Evolutionary conservation across 2,888 invertebrate species (phyloP).

Genomic region (Teinopalpus imperialis): DNA sequence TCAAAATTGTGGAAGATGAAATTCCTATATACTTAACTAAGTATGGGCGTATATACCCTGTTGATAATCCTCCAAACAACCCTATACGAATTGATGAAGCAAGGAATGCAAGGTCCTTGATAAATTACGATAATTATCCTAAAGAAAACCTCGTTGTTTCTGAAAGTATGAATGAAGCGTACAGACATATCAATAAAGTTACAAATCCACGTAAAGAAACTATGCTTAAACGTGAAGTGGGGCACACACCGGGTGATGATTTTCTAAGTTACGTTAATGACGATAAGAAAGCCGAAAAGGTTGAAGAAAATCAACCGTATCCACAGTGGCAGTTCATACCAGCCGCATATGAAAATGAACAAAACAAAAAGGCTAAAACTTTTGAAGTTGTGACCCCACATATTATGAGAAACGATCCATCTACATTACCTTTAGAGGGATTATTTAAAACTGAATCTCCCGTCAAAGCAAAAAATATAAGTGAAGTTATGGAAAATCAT

Average conservation of each 20-base stretch:
- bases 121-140: conserved; percentile 58
- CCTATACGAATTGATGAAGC: conserved; percentile 75
- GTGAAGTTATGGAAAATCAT: conserved; percentile 46
- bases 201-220: conserved; percentile 35
- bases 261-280: conserved; percentile 67
- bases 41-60: conserved; percentile 71
- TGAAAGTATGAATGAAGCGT: conserved; percentile 75
- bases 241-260: conserved; percentile 54
- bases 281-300: conserved; percentile 55
- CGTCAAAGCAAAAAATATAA: conserved; percentile 48
- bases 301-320: conserved; percentile 40
- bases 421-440: conserved; percentile 86
- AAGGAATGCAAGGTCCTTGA: conserved; percentile 70
- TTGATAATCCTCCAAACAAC: conserved; percentile 73
- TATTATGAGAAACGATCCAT: conserved; percentile 75
- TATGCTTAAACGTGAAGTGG: conserved; percentile 42
- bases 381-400: conserved; percentile 68
- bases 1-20: conserved; percentile 85
- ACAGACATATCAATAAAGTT: conserved; percentile 60
- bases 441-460: conserved; percentile 83
- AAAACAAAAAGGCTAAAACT: conserved; percentile 45
- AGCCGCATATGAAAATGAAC: conserved; percentile 73
- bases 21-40: conserved; percentile 77
- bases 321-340: conserved; percentile 72
- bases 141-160: conserved; percentile 74